These are phyloP conservation scores for Apistogramma diplotaenia DNA, from an alignment of 2,113 vertebrate genomes.

Conservation along the genomic window DNA sequence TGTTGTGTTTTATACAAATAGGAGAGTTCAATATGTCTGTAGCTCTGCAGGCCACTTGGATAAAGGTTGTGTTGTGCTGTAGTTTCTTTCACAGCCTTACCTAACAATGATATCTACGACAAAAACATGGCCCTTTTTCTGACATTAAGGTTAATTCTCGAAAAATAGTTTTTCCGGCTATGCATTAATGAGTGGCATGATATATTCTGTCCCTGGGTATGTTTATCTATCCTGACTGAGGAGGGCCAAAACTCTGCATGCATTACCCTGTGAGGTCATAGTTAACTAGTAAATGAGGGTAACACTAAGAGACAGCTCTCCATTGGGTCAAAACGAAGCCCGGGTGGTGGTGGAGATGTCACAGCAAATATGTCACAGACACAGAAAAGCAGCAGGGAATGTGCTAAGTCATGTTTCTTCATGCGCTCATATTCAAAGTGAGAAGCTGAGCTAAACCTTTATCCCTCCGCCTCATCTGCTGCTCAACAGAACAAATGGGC, in stretches of 20 bases:
- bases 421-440: constrained; percentile 16
- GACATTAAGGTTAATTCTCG: neutral
- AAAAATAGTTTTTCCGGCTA: neutral
- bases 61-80: neutral
- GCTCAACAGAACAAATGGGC: neutral
- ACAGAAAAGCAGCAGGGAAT: constrained; percentile 38
- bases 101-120: neutral
- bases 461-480: constrained; percentile 21
- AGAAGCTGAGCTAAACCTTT: constrained; percentile 28
- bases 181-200: neutral
- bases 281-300: constrained; percentile 38
- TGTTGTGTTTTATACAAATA: neutral
- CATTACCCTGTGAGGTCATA: constrained; percentile 1
- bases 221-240: constrained; percentile 13
- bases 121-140: neutral
- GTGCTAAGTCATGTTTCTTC: constrained; percentile 13
- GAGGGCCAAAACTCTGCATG: constrained; percentile 6
- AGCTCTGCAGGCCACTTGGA: neutral
- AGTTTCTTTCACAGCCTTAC: neutral
- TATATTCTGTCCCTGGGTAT: neutral
- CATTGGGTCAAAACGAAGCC: constrained; percentile 46
- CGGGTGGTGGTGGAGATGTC: constrained; percentile 45
- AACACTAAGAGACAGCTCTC: constrained; percentile 54
- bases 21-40: neutral
- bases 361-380: constrained; percentile 62